phyloP scores from a whole-genome alignment of 2,797 vertebrate species.

The Odontamblyopus rebecca region DNA sequence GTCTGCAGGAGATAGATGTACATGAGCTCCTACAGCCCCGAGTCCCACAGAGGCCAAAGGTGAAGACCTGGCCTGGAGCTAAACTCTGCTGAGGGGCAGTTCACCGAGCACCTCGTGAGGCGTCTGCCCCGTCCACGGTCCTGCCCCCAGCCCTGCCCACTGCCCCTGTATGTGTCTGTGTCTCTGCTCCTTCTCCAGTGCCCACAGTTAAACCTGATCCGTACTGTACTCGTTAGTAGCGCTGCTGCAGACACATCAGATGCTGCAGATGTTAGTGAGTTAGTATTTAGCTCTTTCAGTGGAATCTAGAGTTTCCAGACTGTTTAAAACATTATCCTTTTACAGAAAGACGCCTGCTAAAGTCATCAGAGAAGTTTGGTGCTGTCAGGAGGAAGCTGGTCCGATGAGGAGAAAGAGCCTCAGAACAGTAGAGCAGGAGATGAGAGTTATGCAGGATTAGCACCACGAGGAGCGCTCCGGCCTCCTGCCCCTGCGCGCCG shows the following conservation, averaged over 20 bases:
- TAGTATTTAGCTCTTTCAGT: conserved; percentile 26
- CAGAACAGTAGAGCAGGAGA: conserved; percentile 6
- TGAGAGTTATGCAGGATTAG: conserved; percentile 24
- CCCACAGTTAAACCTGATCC: conserved; percentile 23
- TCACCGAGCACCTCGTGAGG: conserved; percentile 11
- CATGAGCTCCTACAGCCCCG: conserved; percentile 35
- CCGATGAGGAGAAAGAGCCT: not conserved
- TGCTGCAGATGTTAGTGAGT: conserved; percentile 36
- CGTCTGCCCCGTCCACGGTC: conserved; percentile 16
- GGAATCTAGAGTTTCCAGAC: conserved; percentile 39
- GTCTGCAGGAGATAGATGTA: conserved; percentile 25
- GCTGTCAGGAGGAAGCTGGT: conserved; percentile 31
- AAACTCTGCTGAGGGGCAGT: conserved; percentile 21
- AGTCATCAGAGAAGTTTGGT: conserved; percentile 42
- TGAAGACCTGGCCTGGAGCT: conserved; percentile 52
- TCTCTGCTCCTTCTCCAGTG: not conserved
- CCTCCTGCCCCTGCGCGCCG: conserved; percentile 50
- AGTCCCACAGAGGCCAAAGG: conserved; percentile 59
- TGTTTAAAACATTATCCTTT: conserved; percentile 43
- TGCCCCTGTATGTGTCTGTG: not conserved
- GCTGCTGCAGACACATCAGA: conserved; percentile 29
- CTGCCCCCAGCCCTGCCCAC: not conserved
- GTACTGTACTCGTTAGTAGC: conserved; percentile 10
- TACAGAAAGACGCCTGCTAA: conserved; percentile 43
- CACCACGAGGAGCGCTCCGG: conserved; percentile 29